Evolutionary conservation across 2,113 vertebrate genomes (phyloP), one percentile per base, ranked within the genome.

Genomic region (Lophotis ruficrista): DNA sequence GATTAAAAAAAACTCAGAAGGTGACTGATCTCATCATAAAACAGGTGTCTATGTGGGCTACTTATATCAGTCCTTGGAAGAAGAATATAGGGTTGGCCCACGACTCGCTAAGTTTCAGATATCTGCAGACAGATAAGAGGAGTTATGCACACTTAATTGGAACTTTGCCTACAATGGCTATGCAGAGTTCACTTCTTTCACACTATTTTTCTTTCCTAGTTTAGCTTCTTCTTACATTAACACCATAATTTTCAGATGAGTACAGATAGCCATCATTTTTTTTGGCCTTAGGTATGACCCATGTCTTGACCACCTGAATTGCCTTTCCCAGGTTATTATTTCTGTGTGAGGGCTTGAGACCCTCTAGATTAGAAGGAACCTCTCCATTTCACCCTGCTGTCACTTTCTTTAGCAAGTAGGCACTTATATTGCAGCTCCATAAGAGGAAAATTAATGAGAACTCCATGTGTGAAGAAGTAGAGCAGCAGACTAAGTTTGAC

Each of bases 401-500:
- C 31, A n/a, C 48, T 21, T 89, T 48, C 62, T 79, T 60, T 17
- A 88, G 71, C 68, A 92, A 50, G 38, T 35, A 83, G 48, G 6
- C 50, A n/a, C 35, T 56, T 64, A 18, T 48, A 43, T 14, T 45
- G 35, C 27, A 83, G 69, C 37, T 87, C 68, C 3, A 0, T 11
- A 24, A 87, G 60, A 57, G 30, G 19, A 89, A 87, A 81, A 88
- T 56, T 90, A 88, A 80, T 75, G 72, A 93, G 72, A 93, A 47
- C 56, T 75, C 56, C 48, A 37, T 4, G 31, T 45, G 72, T 60
- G 68, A 73, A 96, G 80, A 90, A 96, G 72, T 88, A 86, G 93
- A 95, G 72, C 83, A 92, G 69, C 86, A 95, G 85, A 80, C 78
- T 77, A 90, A 92, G 66, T 94, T 90, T 95, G 87, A 95, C 75